A percentile compares a stretch with the other conserved stretches of the same genome.
Conservation (phyloP, 2,888 invertebrate genomes). For the Dasysyrphus tricinctus region DNA sequence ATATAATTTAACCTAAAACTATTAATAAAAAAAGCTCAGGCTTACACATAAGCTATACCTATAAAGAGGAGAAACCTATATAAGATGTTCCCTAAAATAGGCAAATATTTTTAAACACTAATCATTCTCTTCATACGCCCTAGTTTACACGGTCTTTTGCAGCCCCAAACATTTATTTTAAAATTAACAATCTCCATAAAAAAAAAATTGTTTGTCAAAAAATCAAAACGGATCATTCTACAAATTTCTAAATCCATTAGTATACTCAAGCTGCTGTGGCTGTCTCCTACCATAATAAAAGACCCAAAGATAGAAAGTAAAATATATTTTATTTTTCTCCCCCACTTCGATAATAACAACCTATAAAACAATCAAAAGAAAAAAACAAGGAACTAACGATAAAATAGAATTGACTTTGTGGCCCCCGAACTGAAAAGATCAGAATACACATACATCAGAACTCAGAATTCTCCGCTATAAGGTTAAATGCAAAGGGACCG, state of each 20-base stretch:
- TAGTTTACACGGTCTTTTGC: constrained; percentile 67
- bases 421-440: constrained; percentile 41
- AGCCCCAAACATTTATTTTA: constrained; percentile 43
- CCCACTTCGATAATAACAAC: constrained; percentile 65
- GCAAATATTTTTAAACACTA: neutral
- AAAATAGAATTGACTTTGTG: constrained; percentile 37
- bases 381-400: constrained; percentile 45
- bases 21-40: neutral
- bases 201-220: constrained; percentile 9
- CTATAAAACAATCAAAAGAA: constrained; percentile 62
- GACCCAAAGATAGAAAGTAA: constrained; percentile 38
- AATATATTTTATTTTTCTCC: constrained; percentile 41
- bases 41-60: too few relatives aligned
- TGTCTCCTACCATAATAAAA: constrained; percentile 28
- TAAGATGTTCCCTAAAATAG: neutral
- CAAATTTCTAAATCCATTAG: constrained; percentile 63
- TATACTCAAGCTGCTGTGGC: neutral
- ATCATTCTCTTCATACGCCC: constrained; percentile 32
- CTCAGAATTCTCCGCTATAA: neutral
- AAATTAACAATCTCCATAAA: constrained; percentile 47
- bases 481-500: constrained; percentile 39
- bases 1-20: too few relatives aligned
- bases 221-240: constrained; percentile 39
- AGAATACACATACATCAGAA: neutral
- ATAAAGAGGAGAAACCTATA: neutral